Evolutionary conservation across 2,113 vertebrate genomes (phyloP), one percentile per base, ranked within the genome.

Genomic region (Columbina picui): DNA sequence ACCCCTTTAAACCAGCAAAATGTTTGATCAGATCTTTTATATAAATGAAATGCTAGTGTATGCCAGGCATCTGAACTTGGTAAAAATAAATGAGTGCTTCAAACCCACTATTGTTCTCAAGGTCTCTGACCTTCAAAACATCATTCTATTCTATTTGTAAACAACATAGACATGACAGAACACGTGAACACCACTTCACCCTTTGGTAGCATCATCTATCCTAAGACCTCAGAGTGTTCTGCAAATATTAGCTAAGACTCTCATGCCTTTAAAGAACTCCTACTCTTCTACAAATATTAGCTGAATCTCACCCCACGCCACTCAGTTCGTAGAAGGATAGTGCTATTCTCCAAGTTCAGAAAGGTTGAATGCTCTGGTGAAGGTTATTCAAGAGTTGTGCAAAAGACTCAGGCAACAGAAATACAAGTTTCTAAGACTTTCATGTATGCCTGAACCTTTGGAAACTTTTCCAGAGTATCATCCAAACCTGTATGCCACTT

Each of bases 71-170:
- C 94, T 96, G 95, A 97, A 96, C 83, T 96, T 96, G 76, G 93
- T 95, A 96, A 96, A 96, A 94, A 95, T 87, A 96, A 96, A 96
- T 94, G 92, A 96, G 69, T 78, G 86, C 83, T 96, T 96, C 86
- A 96, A 97, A 95, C 96, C 96, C 90, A 69, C 93, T 94, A 96
- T 96, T 96, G 94, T 97, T 96, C 94, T 96, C 94, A 94, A 92
- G 93, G 92, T 96, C 93, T 60, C 88, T 92, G 96, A 96, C 96
- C 96, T 97, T 97, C 92, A 96, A 96, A 96, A 97, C 90, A 96
- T 93, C 88, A 93, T 96, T 96, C 94, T 92, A 64, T 93, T 95
- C 93, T 94, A 94, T 95, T 96, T 96, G 96, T 96, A 96, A 96
- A 97, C 95, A 96, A 94, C 94, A 81, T 36, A 94, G 93, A 95